Base-by-base conservation (phyloP, 2,888 invertebrate genomes). In the Ligdia adustata region DNA sequence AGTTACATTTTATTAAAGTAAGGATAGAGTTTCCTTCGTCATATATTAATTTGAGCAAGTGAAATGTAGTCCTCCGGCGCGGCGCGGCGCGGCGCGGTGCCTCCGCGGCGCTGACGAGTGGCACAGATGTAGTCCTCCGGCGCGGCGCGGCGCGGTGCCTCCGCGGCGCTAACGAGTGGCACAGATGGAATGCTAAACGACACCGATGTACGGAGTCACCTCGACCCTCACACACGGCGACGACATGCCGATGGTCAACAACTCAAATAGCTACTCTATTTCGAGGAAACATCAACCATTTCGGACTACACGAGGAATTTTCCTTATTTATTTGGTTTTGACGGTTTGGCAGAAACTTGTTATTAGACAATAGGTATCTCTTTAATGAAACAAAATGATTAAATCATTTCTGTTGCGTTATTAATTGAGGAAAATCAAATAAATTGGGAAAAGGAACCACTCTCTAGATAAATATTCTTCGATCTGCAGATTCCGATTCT, bases 181-280 rank as follows among this genome's bases (percentile, higher is more conserved):
- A 33, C 53, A 32, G 40, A 38, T 38, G 15, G 43, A 28, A 54
- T 50, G 50, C 43, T 47, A 41, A 46, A 33, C 13, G 22, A 9
- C 3, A 12, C 22, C 15, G 22, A 29, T 35, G 24, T 14, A 22
- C 29, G 18, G 13, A 35, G 29, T 43, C 50, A 34, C 47, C 50
- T 47, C 44, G 47, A 11, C 11, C 4, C 33, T 13, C n/a, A 2
- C 14, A 9, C 9, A 16, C 15, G 7, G 9, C 31, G 6, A 16
- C 15, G 4, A 16, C 31, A 15, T 16, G 4, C 9, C 29, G 9
- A 29, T 9, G 29, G 14, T n/a, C 29, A 14, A 11, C 29, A 6
- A 27, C 29, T 4, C 3, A 14, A 15, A 7, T n/a, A n/a, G n/a
- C 16, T 18, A 12, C n/a, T 18, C 11, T 28, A 27, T 13, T 38